Percentiles rank a stretch among this genome's conserved stretches.
Evolutionary conservation across 1,140 invertebrate species (phyloP).

Genomic region (Trichonephila inaurata): DNA sequence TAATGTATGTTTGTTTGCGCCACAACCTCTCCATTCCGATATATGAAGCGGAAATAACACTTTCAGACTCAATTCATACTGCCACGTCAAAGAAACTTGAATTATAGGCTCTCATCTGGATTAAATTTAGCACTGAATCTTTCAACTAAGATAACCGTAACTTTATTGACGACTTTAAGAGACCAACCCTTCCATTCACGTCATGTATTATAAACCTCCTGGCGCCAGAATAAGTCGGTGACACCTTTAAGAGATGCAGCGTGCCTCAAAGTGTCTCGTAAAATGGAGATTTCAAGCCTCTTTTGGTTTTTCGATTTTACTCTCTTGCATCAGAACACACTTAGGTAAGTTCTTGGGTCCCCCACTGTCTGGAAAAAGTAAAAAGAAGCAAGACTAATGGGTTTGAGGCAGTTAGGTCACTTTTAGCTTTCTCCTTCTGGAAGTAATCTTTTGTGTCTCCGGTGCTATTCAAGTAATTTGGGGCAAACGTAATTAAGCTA

Average conservation of each 20-base stretch:
- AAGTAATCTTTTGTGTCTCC: not conserved
- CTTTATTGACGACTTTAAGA: constrained; percentile 2
- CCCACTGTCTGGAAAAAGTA: not conserved
- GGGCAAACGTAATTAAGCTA: constrained; percentile 22
- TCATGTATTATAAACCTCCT: constrained; percentile 16
- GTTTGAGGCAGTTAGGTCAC: not conserved
- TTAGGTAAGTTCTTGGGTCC: not conserved
- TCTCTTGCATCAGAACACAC: not conserved
- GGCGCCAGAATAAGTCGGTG: not conserved
- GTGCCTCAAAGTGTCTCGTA: not conserved
- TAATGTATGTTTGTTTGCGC: no score
- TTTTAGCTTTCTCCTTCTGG: not conserved
- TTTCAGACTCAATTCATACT: not conserved
- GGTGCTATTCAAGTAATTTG: constrained; percentile 29
- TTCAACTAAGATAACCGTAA: constrained; percentile 32
- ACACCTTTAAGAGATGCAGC: not conserved
- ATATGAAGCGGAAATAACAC: not conserved
- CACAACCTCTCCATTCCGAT: not conserved
- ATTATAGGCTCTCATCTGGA: constrained; percentile 45
- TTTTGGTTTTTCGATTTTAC: not conserved
- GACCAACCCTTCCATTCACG: not conserved
- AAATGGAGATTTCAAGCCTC: constrained; percentile 16
- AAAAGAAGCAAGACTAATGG: not conserved
- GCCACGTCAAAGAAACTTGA: not conserved
- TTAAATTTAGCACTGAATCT: constrained; percentile 46